Evolutionary conservation across 2,113 vertebrate genomes (phyloP).

Genomic region (Salvelinus namaycush): DNA sequence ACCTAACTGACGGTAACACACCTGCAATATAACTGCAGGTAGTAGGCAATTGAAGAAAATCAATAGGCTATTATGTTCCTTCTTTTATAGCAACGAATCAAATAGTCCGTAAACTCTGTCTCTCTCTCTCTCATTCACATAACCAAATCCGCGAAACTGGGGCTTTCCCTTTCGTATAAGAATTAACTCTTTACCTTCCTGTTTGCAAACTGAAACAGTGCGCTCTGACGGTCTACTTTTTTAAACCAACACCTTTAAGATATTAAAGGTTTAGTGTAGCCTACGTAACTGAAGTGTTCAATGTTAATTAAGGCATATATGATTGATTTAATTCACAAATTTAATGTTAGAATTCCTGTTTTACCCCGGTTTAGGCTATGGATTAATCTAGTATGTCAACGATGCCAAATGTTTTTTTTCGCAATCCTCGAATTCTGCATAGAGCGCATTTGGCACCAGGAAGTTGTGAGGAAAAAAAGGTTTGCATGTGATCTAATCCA

Average conservation of each 20-base stretch:
- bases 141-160: no score
- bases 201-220: no score
- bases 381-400: no score
- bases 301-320: no score
- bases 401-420: no score
- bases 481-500: neutral
- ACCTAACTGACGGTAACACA: constrained; percentile 18
- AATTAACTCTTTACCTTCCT: neutral
- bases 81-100: constrained; percentile 37
- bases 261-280: no score
- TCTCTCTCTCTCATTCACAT: neutral
- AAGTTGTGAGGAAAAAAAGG: neutral
- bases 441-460: neutral
- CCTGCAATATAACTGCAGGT: constrained; percentile 44
- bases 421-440: neutral
- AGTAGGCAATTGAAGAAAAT: constrained; percentile 25
- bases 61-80: constrained; percentile 30
- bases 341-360: no score
- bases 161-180: neutral
- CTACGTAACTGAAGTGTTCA: no score
- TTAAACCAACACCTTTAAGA: no score
- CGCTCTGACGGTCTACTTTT: no score
- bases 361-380: no score
- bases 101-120: neutral
- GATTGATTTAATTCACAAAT: no score